These are phyloP conservation scores for Phengaris arion DNA, from an alignment of 2,888 invertebrate species.

Conservation along the genomic window DNA sequence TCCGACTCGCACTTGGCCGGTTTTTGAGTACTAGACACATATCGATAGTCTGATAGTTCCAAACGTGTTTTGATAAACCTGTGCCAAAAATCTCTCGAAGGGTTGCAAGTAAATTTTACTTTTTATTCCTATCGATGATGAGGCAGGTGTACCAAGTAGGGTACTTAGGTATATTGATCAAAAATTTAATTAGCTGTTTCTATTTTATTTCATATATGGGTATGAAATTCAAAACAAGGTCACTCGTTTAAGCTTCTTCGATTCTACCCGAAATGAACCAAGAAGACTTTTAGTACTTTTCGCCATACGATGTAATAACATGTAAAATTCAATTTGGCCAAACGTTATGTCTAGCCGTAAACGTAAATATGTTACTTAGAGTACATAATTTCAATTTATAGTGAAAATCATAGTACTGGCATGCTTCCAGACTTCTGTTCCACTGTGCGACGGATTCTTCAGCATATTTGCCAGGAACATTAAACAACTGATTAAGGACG, in stretches of 20 bases:
- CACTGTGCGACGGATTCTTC: not conserved
- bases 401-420: constrained; percentile 26
- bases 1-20: no score
- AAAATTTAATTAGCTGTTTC: not conserved
- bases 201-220: not conserved
- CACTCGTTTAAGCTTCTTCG: not conserved
- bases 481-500: constrained; percentile 18
- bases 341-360: constrained; percentile 24
- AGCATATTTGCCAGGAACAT: constrained; percentile 17
- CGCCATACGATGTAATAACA: not conserved
- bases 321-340: constrained; percentile 24
- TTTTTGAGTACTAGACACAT: no score
- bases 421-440: constrained; percentile 16
- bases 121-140: not conserved
- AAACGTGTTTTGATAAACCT: no score
- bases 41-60: no score
- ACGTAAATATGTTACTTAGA: constrained; percentile 22
- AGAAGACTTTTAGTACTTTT: not conserved
- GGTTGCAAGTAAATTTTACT: no score
- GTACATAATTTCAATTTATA: constrained; percentile 27
- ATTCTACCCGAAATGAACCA: not conserved
- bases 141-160: not conserved
- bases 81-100: no score
- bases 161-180: not conserved
- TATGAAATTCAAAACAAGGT: not conserved